Percentiles rank a stretch among this genome's conserved stretches.
Conservation (phyloP, 2,888 invertebrate genomes). For the Caenorhabditis afra region DNA sequence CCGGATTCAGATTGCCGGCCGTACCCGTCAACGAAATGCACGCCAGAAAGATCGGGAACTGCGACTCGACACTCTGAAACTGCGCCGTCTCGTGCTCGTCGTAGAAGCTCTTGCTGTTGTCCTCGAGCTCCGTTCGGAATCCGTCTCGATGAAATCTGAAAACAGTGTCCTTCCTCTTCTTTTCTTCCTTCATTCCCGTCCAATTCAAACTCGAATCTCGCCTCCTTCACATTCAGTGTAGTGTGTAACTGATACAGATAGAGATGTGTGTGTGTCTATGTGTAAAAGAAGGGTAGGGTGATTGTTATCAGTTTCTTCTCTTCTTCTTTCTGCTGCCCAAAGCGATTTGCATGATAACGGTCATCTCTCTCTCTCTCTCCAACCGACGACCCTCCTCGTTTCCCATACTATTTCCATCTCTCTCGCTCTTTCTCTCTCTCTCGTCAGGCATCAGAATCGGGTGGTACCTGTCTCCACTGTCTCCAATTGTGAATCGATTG, state of each 20-base stretch:
- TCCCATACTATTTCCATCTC: constrained; percentile 1
- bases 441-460: background rate
- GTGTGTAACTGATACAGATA: constrained; percentile 11
- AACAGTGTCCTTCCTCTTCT: background rate
- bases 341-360: constrained; percentile 21
- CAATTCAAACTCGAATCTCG: constrained; percentile 10
- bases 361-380: constrained; percentile 33
- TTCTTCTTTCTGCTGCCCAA: background rate
- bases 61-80: constrained; percentile 95
- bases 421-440: constrained; percentile 21
- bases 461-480: background rate
- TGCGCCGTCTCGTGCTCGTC: constrained; percentile 91
- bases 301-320: constrained; percentile 43
- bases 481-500: constrained; percentile 49
- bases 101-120: constrained; percentile 88
- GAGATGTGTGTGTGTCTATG: background rate
- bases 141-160: constrained; percentile 91
- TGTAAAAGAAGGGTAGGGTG: constrained; percentile 7
- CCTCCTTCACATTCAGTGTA: too few species aligned
- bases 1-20: too few species aligned
- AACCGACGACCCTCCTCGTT: background rate
- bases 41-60: constrained; percentile 97
- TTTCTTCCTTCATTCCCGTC: constrained; percentile 2
- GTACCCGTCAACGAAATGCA: constrained; percentile 95
- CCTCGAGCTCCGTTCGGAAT: constrained; percentile 91